These are phyloP conservation scores for Hylia prasina DNA, from an alignment of 2,113 vertebrate genomes.

Conservation along the genomic window DNA sequence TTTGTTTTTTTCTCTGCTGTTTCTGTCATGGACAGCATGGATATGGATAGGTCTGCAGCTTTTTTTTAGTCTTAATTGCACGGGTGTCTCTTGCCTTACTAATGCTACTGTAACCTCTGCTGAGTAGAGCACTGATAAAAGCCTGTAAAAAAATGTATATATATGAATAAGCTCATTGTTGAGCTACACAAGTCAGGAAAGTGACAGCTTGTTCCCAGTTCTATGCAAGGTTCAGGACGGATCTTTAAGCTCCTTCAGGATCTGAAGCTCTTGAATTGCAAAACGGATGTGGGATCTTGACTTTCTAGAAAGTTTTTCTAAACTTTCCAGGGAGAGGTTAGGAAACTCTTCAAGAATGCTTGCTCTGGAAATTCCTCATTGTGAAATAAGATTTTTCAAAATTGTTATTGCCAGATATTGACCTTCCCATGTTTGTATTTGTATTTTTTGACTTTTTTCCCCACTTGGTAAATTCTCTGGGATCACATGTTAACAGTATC, in stretches of 20 bases:
- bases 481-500: not conserved
- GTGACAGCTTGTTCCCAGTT: not conserved
- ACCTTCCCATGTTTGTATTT: not conserved
- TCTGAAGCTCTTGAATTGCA: not conserved
- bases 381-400: not conserved
- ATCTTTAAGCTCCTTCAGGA: not conserved
- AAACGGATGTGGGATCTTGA: not conserved
- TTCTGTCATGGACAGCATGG: not conserved
- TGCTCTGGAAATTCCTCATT: not conserved
- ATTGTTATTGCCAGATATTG: not conserved
- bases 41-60: not conserved
- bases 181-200: not conserved
- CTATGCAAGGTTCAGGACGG: not conserved
- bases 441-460: not conserved
- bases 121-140: not conserved
- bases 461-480: not conserved
- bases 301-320: not conserved
- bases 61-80: not conserved
- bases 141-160: not conserved
- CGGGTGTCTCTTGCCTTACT: not conserved
- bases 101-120: not conserved
- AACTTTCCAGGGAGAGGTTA: not conserved
- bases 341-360: not conserved
- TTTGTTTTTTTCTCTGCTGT: not conserved
- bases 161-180: not conserved